Evolutionary conservation across 2,113 vertebrate genomes (phyloP), one percentile per base, ranked within the genome.

Genomic region (Circaetus cinerascens): DNA sequence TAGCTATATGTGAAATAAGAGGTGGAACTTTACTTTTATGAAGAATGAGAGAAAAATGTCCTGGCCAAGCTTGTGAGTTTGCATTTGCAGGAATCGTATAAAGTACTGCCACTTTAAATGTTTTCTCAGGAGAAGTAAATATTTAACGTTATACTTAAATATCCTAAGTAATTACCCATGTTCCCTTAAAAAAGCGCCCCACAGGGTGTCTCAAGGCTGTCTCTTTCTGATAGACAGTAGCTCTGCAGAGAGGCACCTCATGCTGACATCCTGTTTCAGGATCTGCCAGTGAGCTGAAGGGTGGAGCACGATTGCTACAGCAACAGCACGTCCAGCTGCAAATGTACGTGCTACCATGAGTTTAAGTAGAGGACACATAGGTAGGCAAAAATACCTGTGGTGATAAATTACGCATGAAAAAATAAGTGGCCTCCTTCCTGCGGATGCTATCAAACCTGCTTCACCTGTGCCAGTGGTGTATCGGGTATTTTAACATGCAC

Each of bases 41-140:
- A 81, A 96, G 94, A 84, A 93, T 69, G 87, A 96, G 67, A 84
- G n/a, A 90, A 71, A 95, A 89, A 94, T 63, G 15, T 79, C 57
- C 51, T 13, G 2, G 76, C 41, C 80, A 95, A 86, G 20, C 36
- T 75, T 92, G 66, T 66, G 88, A 90, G 60, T 86, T 94, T 88
- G 78, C 82, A 63, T 95, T 95, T 96, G 78, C 75, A 75, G 53
- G 56, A 90, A 84, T 93, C 7, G 4, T 95, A 78, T 96, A 88
- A 95, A 97, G 95, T 84, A 86, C 94, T 97, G 95, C 94, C 92
- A 96, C 92, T 97, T 97, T 92, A 95, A 96, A 97, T 93, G 96
- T 97, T 97, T 97, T 96, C 80, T 90, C 86, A 96, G 93, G 90
- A 97, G 85, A 96, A 91, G 96, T 80, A 97, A 97, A 97, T 97